Base-by-base conservation (phyloP, 2,113 vertebrate species). In the Tricholaema leucomelas region DNA sequence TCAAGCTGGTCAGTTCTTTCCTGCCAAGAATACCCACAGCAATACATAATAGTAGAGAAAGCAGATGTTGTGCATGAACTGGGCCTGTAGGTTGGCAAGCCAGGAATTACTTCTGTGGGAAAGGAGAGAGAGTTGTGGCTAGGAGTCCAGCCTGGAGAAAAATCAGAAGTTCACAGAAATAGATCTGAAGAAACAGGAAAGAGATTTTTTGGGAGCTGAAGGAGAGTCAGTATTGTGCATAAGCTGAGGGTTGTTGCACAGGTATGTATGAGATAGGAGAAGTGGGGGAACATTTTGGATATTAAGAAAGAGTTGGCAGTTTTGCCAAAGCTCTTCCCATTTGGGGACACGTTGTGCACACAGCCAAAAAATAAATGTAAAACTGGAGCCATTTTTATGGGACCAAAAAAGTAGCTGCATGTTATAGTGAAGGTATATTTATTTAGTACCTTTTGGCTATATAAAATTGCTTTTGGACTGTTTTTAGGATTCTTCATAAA, bases 401-500 rank as follows among this genome's bases (percentile, higher is more conserved):
- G 19, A 74, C 38, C 21, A 60, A 88, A 87, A 83, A 65, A 78
- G 28, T 64, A 87, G 73, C 85, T 93, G 17, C 83, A 35, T 91
- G 36, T 81, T 90, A 59, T 23, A 65, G 59, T 56, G 66, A 40
- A 81, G 48, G 76, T 92, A 38, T 94, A 87, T 96, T 96, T 94
- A 81, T 90, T 96, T 95, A 85, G 82, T 94, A 76, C 63, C 83
- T 94, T 81, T 95, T 92, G 89, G 97, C 96, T 95, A 70, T 92
- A 87, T 95, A 91, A 96, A 96, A 97, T 97, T 96, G 92, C 70
- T 89, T 94, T 97, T 94, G 81, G 88, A 94, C 66, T 71, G 71
- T 58, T 97, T 96, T 97, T 96, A 96, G 93, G 90, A 91, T 97
- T 95, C 77, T 95, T 97, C 92, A 94, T 97, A 97, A 97, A 98